Percentiles rank a stretch among this genome's conserved stretches.
phyloP scores from a whole-genome alignment of 2,113 vertebrate genomes.

The Tetraodon nigroviridis region DNA sequence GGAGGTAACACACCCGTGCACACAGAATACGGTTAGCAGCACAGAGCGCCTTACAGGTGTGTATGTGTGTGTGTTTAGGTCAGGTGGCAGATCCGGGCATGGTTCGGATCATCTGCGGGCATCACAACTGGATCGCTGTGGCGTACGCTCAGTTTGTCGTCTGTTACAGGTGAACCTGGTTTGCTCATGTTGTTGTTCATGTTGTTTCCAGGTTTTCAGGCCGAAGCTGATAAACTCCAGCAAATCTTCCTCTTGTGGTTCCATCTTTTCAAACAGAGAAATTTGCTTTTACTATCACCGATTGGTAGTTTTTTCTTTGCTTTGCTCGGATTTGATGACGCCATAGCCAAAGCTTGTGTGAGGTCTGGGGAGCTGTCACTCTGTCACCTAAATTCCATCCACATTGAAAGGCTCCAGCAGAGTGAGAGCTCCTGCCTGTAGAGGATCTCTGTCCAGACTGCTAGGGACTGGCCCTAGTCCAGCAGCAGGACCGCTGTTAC shows the following conservation, averaged over 20 bases:
- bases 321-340: no score
- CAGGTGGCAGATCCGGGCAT: conserved; percentile 75
- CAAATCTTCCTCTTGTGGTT: neutral
- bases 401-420: no score
- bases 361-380: no score
- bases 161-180: conserved; percentile 78
- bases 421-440: no score
- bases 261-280: neutral
- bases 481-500: neutral
- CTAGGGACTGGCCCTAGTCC: no score
- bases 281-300: neutral
- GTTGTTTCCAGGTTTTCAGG: no score
- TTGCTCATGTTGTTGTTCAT: no score
- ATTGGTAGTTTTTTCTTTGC: neutral
- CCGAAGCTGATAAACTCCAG: no score
- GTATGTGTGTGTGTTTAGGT: conserved; percentile 50
- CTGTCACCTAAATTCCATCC: neutral
- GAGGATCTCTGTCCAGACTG: no score
- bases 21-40: neutral
- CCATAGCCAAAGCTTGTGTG: no score
- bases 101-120: conserved; percentile 86
- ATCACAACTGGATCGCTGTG: conserved; percentile 92
- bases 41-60: neutral
- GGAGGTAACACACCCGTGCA: conserved; percentile 39
- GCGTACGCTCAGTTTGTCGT: conserved; percentile 88